Evolutionary conservation across 2,888 invertebrate genomes (phyloP).

Genomic region (Noctua janthina): DNA sequence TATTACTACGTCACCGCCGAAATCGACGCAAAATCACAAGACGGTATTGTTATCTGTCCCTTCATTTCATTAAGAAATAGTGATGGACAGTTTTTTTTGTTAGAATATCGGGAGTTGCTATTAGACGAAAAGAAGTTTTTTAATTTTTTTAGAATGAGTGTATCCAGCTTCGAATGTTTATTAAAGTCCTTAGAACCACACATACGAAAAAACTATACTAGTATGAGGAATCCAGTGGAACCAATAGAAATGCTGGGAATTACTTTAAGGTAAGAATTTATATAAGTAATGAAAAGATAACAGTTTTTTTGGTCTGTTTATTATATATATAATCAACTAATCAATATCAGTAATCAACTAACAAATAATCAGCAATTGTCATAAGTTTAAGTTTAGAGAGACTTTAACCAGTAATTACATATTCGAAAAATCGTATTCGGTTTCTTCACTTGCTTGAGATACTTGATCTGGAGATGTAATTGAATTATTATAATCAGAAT

Average conservation of each 20-base stretch:
- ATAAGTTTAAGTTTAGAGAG: too few species aligned
- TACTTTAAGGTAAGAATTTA: constrained; percentile 53
- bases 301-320: constrained; percentile 48
- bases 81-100: constrained; percentile 63
- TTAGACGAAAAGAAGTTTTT: constrained; percentile 65
- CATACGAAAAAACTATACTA: constrained; percentile 67
- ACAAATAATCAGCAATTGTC: constrained; percentile 46
- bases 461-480: constrained; percentile 51
- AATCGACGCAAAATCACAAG: constrained; percentile 64
- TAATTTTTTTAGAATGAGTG: constrained; percentile 45
- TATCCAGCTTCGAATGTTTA: constrained; percentile 64
- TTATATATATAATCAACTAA: too few species aligned
- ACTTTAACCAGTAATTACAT: too few species aligned
- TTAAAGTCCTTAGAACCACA: constrained; percentile 67
- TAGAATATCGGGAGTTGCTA: constrained; percentile 62
- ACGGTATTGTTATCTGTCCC: constrained; percentile 63
- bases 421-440: constrained; percentile 14
- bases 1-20: constrained; percentile 67
- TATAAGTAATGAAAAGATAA: constrained; percentile 49
- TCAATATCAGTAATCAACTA: constrained; percentile 39
- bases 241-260: constrained; percentile 65
- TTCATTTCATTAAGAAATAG: constrained; percentile 61
- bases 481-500: constrained; percentile 51
- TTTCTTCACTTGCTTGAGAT: constrained; percentile 57
- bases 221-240: constrained; percentile 69